A percentile compares a stretch with the other conserved stretches of the same genome.
Conservation (phyloP, 2,113 vertebrate species). For the Notechis scutatus region DNA sequence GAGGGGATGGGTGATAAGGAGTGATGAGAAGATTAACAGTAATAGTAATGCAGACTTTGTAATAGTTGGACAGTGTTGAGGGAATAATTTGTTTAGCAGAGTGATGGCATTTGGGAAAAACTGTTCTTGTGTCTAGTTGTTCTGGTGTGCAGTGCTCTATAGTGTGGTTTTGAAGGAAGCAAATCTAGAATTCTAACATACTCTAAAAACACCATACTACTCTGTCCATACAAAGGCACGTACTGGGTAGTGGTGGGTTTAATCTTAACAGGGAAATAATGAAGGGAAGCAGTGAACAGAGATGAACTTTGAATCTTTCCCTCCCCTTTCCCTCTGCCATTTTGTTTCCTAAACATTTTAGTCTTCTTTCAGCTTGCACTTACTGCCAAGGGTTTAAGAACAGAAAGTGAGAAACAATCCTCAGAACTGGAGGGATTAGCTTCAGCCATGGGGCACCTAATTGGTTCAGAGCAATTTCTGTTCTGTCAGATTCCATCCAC, state of each 20-base stretch:
- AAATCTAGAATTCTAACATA: not conserved
- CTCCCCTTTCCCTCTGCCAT: not conserved
- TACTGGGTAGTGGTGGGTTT: not conserved
- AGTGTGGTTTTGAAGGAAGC: too few relatives aligned
- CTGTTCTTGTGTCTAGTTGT: too few relatives aligned
- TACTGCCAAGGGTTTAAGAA: not conserved
- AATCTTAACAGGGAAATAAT: not conserved
- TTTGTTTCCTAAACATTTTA: not conserved
- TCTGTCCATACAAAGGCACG: not conserved
- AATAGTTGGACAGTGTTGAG: too few relatives aligned
- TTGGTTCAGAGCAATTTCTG: not conserved
- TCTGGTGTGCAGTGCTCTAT: too few relatives aligned
- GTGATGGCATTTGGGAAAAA: too few relatives aligned
- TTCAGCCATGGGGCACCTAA: not conserved
- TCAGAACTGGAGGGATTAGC: not conserved
- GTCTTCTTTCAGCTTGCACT: too few relatives aligned
- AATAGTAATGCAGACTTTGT: too few relatives aligned
- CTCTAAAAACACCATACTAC: not conserved
- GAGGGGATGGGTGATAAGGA: too few relatives aligned
- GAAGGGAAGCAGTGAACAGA: not conserved
- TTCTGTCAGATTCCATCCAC: not conserved
- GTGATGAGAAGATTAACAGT: too few relatives aligned
- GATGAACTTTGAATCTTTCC: not conserved
- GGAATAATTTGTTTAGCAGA: too few relatives aligned
- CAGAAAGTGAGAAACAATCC: not conserved